These are phyloP conservation scores for Upupa epops DNA, from an alignment of 2,113 vertebrate species.

Conservation along the genomic window DNA sequence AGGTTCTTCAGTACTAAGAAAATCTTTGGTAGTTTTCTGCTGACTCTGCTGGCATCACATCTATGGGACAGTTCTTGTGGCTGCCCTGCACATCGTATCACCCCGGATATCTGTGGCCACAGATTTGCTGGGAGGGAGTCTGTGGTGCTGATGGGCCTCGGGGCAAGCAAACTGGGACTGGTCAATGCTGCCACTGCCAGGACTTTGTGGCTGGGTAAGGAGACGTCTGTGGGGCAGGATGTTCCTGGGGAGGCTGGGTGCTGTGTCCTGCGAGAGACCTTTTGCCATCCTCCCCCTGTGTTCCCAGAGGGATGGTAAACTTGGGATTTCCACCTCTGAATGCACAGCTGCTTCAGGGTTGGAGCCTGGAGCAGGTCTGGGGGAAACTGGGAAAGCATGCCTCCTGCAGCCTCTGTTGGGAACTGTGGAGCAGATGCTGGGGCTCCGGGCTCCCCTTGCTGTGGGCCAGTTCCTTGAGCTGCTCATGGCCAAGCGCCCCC, in stretches of 20 bases:
- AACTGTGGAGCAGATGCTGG: rapidly evolving
- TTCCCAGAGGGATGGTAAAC: neutral
- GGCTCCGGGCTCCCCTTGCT: neutral
- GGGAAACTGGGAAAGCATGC: neutral
- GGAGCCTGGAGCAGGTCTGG: neutral
- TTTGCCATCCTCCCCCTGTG: neutral
- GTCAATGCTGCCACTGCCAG: neutral
- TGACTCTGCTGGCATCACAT: neutral
- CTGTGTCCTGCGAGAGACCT: neutral
- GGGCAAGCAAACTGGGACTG: neutral
- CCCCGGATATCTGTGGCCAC: neutral
- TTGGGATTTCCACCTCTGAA: neutral
- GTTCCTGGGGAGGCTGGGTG: rapidly evolving
- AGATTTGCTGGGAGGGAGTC: neutral
- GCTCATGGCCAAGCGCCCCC: neutral
- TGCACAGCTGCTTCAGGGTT: neutral
- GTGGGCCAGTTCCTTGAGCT: neutral
- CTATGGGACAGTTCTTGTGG: rapidly evolving
- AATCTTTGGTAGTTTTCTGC: neutral
- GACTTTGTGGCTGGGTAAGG: neutral
- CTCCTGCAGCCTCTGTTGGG: neutral
- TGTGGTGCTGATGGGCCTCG: neutral
- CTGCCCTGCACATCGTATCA: rapidly evolving
- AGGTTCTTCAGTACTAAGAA: neutral
- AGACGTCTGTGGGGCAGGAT: neutral